phyloP scores from a whole-genome alignment of 2,888 invertebrate species.

The Megaustenia siamemsis region DNA sequence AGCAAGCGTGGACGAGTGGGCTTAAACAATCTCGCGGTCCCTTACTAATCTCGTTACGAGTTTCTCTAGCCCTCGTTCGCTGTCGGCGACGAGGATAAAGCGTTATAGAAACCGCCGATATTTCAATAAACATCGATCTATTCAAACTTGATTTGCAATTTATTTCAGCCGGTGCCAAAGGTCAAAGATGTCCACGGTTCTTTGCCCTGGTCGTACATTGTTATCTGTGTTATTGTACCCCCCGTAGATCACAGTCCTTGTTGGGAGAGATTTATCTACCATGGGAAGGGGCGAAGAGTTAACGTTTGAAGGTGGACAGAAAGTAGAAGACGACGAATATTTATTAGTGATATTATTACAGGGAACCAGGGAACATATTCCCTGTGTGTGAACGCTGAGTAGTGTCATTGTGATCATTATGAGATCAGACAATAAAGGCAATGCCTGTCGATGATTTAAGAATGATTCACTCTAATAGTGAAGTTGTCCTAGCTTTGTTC shows the following conservation, averaged over 20 bases:
- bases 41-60: constrained; percentile 9
- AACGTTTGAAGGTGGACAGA: background rate
- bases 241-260: background rate
- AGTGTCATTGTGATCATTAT: too few species aligned
- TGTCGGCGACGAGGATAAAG: constrained; percentile 10
- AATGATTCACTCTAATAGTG: too few species aligned
- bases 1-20: constrained; percentile 27
- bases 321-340: background rate
- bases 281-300: background rate
- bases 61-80: background rate
- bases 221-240: constrained; percentile 26
- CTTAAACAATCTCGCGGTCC: constrained; percentile 33
- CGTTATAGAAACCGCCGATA: constrained; percentile 46
- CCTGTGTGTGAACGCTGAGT: too few species aligned
- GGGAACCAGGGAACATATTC: too few species aligned
- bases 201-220: constrained; percentile 10
- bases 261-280: background rate
- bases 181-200: constrained; percentile 33
- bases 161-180: constrained; percentile 46
- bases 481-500: too few species aligned
- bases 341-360: too few species aligned
- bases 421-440: too few species aligned
- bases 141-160: constrained; percentile 51
- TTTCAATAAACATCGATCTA: constrained; percentile 49
- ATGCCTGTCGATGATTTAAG: too few species aligned